These are phyloP conservation scores for Mesocentrotus franciscanus DNA, from an alignment of 53 echinoderm and acorn worm species.

Conservation along the genomic window DNA sequence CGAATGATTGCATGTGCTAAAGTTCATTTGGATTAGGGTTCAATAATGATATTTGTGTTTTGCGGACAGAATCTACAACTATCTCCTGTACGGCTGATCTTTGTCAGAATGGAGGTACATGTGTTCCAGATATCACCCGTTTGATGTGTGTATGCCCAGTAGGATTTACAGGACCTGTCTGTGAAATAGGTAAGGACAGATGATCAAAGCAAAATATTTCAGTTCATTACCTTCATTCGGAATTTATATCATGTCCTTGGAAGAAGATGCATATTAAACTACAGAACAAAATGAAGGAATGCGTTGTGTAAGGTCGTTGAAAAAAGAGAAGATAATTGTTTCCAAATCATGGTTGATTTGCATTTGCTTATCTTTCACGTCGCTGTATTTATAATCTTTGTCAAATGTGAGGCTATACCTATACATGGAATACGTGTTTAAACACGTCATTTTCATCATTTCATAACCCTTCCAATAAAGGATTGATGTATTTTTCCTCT, in stretches of 20 bases:
- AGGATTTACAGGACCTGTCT: conserved; percentile 11
- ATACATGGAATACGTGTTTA: no score
- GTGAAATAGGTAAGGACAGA: background rate
- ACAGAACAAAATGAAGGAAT: no score
- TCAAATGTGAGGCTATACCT: no score
- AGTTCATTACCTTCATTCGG: background rate
- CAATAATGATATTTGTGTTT: background rate
- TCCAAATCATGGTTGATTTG: background rate
- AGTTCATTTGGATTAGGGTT: no score
- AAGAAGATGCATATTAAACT: no score
- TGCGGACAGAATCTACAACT: background rate
- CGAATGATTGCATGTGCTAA: no score
- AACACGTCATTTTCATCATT: no score
- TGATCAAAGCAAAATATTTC: background rate
- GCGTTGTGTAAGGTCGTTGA: no score
- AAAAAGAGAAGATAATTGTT: no score
- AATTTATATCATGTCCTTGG: background rate
- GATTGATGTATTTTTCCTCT: background rate
- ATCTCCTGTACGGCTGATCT: background rate
- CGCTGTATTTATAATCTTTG: background rate
- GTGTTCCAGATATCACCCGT: background rate
- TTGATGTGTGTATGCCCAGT: background rate
- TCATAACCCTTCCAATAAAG: background rate
- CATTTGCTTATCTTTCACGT: background rate
- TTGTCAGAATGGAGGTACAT: background rate